Evolutionary conservation across 1,140 invertebrate genomes (phyloP), one percentile per base, ranked within the genome.

Genomic region (Anoplophora glabripennis): DNA sequence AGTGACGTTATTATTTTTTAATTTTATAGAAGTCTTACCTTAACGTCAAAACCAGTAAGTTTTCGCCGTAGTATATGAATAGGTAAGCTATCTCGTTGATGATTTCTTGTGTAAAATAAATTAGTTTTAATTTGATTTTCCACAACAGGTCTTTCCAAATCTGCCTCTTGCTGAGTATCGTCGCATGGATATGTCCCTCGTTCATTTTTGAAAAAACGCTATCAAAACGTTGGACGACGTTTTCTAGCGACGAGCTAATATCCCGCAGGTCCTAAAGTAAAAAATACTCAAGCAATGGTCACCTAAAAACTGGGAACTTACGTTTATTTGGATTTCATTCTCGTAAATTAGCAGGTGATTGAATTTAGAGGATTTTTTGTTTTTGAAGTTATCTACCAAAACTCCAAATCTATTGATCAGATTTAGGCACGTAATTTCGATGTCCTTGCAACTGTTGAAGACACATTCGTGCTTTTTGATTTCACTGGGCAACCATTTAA

Each of bases 401-500:
- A 42, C 51, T 37, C 37, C 53, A 45, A 66, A 53, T 53, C 54
- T 57, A 40, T 58, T 14, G 3, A 69, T 40, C 49, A 69, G 52
- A 51, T 54, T 42, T 40, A 55, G 44, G 17, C 68, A 58, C 7
- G 63, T 56, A 51, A 33, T 58, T 64, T 63, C 61, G 21, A 75
- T 57, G 33, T 64, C 38, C 41, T 47, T 70, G 41, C 71, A 75
- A 49, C 58, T 64, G 4, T 36, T 11, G 38, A 68, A 71, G 5
- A 67, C 28, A 7, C 21, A 41, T 48, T 64, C 51, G 38, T 69
- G 57, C 17, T 70, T 66, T 48, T 67, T 54, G 18, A 55, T 66
- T 35, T 70, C 60, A 12, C 60, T 7, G 21, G 72, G 71, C 15
- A 75, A 53, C 73, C 73, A 75, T 65, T 75, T 75, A 10, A 64